Evolutionary conservation across 2,113 vertebrate species (phyloP), one percentile per base, ranked within the genome.

Genomic region (Rhinopomastus cyanomelas): DNA sequence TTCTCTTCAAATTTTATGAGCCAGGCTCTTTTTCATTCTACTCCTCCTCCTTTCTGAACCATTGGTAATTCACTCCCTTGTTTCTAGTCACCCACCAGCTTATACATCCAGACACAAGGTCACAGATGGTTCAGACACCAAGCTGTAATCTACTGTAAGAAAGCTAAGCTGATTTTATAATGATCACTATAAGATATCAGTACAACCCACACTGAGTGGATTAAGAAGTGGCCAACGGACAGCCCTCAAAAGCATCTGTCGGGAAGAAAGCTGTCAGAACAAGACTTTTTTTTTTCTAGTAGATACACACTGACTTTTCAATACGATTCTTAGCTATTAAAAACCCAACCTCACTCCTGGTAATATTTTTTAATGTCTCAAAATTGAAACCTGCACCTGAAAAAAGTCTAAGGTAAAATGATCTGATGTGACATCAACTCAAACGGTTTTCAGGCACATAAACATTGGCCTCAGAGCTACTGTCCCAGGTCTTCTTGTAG

Each of bases 121-220:
- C 6, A 0, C 88, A 94, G 79, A 91, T 88, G 92, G 73, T 62
- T 80, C 27, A 2, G 68, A 77, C 80, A 80, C 30, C 42, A 81
- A 77, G 69, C 72, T 88, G 52, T 81, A 88, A 93, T 88, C 89
- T 83, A 64, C 60, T 1, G 2, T 60, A 71, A 69, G 76, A 83
- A 88, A 85, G 72, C 30, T 87, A 67, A 89, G 55, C 76, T 87
- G 92, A 91, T 96, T 92, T 93, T 89, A 77, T 85, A 95, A 88
- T n/a, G 48, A 48, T 60, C 23, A 29, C 2, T 34, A 77, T 34
- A 76, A 85, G 80, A 91, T 55, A 60, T 48, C 76, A 80, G 69
- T 62, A 64, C 72, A 66, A 64, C 22, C 27, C 83, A 67, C 76
- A 27, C 11, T 91, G 94, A 89, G 36, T 59, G 85, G 88, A 91